phyloP scores from a whole-genome alignment of 2,113 vertebrate genomes.

The Lepus timidus region DNA sequence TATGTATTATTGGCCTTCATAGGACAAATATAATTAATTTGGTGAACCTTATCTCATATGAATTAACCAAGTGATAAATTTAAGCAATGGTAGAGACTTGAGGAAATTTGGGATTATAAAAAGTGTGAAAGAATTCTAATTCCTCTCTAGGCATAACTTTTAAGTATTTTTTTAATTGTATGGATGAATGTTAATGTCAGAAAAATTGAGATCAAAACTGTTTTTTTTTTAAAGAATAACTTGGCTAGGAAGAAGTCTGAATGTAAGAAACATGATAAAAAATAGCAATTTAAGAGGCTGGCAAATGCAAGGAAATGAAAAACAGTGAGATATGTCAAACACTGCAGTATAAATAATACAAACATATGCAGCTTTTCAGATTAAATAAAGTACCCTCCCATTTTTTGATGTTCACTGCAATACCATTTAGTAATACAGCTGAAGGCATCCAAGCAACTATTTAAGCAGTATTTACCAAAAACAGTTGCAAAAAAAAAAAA shows the following conservation, averaged over 20 bases:
- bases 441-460: conserved; percentile 37
- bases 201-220: conserved; percentile 42
- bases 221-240: not conserved
- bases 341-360: conserved; percentile 66
- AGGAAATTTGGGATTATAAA: not conserved
- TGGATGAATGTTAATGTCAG: conserved; percentile 13
- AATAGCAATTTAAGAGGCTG: conserved; percentile 61
- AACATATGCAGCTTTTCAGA: conserved; percentile 70
- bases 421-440: conserved; percentile 54
- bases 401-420: conserved; percentile 59
- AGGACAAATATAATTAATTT: not conserved
- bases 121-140: conserved; percentile 4
- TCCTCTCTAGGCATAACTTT: not conserved
- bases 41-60: not conserved
- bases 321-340: conserved; percentile 66
- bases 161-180: conserved; percentile 41
- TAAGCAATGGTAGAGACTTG: not conserved
- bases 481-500: conserved; percentile 31
- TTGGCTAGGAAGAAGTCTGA: conserved; percentile 45
- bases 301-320: conserved; percentile 67
- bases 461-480: conserved; percentile 64
- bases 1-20: not conserved
- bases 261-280: conserved; percentile 66
- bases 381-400: conserved; percentile 52
- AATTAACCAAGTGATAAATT: not conserved